These are phyloP conservation scores for Nebria ingens DNA, from an alignment of 1,140 invertebrate genomes.

Conservation along the genomic window DNA sequence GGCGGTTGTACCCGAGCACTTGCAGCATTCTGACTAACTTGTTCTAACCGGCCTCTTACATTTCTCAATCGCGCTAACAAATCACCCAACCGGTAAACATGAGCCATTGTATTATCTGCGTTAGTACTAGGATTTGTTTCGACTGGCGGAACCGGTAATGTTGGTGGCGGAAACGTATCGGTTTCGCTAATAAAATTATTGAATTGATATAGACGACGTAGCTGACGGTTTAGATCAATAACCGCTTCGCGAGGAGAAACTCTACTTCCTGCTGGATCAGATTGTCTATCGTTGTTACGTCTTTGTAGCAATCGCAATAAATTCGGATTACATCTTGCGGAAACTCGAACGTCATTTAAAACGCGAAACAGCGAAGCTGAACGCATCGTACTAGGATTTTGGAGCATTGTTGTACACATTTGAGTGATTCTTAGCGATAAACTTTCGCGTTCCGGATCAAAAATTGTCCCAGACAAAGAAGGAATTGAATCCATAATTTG, in stretches of 20 bases:
- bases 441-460: slow-evolving; percentile 25
- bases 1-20: not conserved
- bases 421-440: slow-evolving; percentile 26
- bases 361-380: not conserved
- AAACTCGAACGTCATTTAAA: not conserved
- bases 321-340: not conserved
- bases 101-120: not conserved
- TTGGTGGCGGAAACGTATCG: not conserved
- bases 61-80: not conserved
- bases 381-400: slow-evolving; percentile 15
- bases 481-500: slow-evolving; percentile 31
- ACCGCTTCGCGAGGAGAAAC: not conserved
- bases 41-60: slow-evolving; percentile 1
- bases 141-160: not conserved
- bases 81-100: not conserved
- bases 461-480: slow-evolving; percentile 24
- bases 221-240: not conserved
- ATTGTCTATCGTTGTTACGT: not conserved
- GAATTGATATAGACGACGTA: not conserved
- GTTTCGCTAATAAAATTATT: not conserved
- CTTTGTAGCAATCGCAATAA: not conserved
- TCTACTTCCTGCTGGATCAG: not conserved
- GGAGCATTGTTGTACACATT: slow-evolving; percentile 27
- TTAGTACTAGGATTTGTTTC: not conserved
- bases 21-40: not conserved